These are phyloP conservation scores for Acipenser ruthenus DNA, from an alignment of 2,797 vertebrate genomes.

Conservation along the genomic window DNA sequence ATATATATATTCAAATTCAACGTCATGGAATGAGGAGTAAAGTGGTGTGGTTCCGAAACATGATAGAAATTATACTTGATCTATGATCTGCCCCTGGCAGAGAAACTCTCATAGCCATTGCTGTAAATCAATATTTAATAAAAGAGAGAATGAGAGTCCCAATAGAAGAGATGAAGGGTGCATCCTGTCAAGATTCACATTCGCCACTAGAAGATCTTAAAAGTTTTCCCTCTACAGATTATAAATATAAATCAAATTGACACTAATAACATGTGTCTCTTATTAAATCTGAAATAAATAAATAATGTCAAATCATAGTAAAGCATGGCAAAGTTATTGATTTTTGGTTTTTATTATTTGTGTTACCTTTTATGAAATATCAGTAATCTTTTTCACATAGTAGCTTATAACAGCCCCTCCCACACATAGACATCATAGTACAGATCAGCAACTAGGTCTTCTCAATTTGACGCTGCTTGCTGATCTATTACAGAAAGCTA, in stretches of 20 bases:
- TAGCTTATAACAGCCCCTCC: too few species aligned
- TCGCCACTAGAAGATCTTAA: not conserved
- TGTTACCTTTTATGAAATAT: too few species aligned
- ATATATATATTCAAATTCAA: too few species aligned
- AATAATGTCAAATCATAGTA: conserved; percentile 4
- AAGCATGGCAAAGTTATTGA: not conserved
- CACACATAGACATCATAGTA: too few species aligned
- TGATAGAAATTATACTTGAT: conserved; percentile 15
- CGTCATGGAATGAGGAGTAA: too few species aligned
- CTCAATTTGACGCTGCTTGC: too few species aligned
- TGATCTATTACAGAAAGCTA: too few species aligned
- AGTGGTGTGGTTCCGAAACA: not conserved
- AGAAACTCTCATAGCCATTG: conserved; percentile 16
- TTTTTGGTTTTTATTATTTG: too few species aligned
- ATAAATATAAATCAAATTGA: conserved; percentile 25
- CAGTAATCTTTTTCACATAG: too few species aligned
- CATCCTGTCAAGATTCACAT: too few species aligned
- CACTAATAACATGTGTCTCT: conserved; percentile 15
- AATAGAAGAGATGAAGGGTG: conserved; percentile 7
- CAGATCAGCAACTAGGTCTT: too few species aligned
- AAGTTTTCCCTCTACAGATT: conserved; percentile 18
- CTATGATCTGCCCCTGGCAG: conserved; percentile 8
- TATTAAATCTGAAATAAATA: conserved; percentile 8
- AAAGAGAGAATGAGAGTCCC: conserved; percentile 7
- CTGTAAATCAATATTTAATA: conserved; percentile 20